Percentiles rank a stretch among this genome's conserved stretches.
phyloP scores from a whole-genome alignment of 2,797 vertebrate genomes.

The Otus scops region DNA sequence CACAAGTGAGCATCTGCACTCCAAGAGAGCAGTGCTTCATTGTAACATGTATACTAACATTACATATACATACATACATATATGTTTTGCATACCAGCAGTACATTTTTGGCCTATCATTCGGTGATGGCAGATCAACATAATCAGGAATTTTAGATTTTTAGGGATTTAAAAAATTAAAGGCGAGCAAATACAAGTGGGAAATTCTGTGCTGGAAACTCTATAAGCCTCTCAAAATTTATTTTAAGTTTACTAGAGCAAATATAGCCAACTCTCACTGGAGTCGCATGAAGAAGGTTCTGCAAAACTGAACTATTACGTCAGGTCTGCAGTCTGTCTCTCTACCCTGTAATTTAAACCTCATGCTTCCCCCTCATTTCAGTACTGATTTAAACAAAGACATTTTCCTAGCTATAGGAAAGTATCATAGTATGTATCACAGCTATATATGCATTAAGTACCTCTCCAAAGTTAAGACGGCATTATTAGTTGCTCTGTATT shows the following conservation, averaged over 20 bases:
- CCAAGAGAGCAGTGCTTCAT: neutral
- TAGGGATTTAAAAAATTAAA: neutral
- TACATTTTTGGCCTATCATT: neutral
- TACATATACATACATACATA: neutral
- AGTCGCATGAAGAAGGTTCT: conserved; percentile 40
- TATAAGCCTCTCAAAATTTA: neutral
- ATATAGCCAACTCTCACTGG: conserved; percentile 40
- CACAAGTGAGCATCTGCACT: neutral
- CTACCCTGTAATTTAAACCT: conserved; percentile 60
- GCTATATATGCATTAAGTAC: neutral
- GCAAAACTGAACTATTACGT: conserved; percentile 57
- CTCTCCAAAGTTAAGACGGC: neutral
- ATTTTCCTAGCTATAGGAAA: conserved; percentile 23
- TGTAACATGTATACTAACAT: neutral
- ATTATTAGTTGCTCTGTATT: neutral
- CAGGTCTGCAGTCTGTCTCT: conserved; percentile 60
- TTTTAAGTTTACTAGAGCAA: conserved; percentile 20
- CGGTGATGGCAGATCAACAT: neutral
- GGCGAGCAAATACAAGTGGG: neutral
- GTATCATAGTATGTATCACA: neutral
- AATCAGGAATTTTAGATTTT: neutral
- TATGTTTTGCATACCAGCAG: neutral
- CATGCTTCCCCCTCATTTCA: conserved; percentile 19
- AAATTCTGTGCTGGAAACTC: neutral
- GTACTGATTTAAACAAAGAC: conserved; percentile 11